Evolutionary conservation across 2,113 vertebrate genomes (phyloP), one percentile per base, ranked within the genome.

Genomic region (Abramis brama): DNA sequence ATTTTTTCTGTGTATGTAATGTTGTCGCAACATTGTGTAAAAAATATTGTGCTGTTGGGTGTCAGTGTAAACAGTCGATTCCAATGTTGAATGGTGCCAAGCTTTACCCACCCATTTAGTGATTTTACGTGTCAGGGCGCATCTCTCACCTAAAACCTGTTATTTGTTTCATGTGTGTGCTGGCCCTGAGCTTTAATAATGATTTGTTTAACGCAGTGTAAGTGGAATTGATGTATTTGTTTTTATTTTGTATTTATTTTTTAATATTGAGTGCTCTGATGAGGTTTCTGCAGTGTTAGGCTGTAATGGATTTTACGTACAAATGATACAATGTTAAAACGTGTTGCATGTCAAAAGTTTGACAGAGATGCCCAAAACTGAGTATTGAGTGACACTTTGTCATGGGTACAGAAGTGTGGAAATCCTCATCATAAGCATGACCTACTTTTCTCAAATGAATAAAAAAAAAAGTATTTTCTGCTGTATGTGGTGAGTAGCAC

Each of bases 401-500:
- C 6, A 21, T 7, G 5, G 17, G 45, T 30, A 30, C 47, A 55
- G 76, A 36, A 39, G 52, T n/a, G 27, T 79, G 76, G 76, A 79
- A 59, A 79, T 23, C 52, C 74, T 77, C 74, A 77, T 77, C 55
- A 23, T 36, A 79, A 52, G 52, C 55, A 79, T 59, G 76, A 79
- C 10, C 76, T 55, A 55, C n/a, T 33, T 55, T 77, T 77, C 47
- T 77, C 47, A 55, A 52, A 55, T 5, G 2, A 73, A 43, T 23
- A 39, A 70, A 9, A 9, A 6, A 68, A 88, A 88, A 85, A 85
- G 85, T 60, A 79, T 88, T 81, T 91, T 90, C 50, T 91, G 92
- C 93, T 92, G 92, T 94, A 91, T 93, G 91, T 92, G 87, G 73
- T 79, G 88, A 76, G 91, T 68, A 89, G 93, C 90, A 87, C 90